Evolutionary conservation across 2,113 vertebrate genomes (phyloP).

Genomic region (Mesocricetus auratus): DNA sequence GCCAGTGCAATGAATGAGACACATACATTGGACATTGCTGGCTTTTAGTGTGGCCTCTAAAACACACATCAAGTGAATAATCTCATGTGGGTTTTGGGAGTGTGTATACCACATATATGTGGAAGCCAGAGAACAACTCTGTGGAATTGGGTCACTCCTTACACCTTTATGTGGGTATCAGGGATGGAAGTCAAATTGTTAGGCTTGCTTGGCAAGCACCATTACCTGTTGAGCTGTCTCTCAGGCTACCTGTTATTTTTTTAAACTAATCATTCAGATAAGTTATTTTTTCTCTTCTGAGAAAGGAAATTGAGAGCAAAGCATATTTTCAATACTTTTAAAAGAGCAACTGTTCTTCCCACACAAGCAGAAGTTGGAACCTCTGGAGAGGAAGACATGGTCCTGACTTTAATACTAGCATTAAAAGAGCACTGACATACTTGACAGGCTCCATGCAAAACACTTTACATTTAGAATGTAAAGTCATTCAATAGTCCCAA

Average conservation of each 20-base stretch:
- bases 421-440: neutral
- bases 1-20: neutral
- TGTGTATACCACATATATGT: neutral
- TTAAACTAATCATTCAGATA: constrained; percentile 1
- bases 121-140: neutral
- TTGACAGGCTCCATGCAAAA: neutral
- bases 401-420: neutral
- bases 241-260: neutral
- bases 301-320: neutral
- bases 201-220: neutral
- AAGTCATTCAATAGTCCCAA: neutral
- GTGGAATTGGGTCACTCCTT: neutral
- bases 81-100: neutral
- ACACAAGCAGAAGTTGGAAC: neutral
- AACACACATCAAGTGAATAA: neutral
- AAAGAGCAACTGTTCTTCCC: neutral
- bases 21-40: neutral
- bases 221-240: no score
- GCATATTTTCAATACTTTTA: constrained; percentile 7
- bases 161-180: neutral
- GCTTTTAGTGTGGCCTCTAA: neutral
- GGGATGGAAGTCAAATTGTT: neutral
- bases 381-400: neutral
- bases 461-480: neutral
- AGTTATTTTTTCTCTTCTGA: neutral